These are phyloP conservation scores for Ashinkailepas kermadecensis DNA, from an alignment of 2,888 invertebrate genomes.

Conservation along the genomic window DNA sequence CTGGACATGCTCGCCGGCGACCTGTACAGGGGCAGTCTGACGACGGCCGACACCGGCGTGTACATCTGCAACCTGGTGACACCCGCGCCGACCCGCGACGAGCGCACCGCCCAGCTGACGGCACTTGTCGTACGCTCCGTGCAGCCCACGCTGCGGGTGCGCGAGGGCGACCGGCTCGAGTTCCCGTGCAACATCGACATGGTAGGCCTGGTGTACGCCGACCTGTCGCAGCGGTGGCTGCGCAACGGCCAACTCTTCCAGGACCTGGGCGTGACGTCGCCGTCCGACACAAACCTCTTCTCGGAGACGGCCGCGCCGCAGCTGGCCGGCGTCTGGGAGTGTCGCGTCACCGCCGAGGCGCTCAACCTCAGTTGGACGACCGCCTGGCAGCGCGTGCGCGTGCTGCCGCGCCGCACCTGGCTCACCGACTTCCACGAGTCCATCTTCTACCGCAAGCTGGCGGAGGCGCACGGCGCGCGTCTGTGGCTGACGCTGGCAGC, in stretches of 20 bases:
- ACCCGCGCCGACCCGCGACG: not conserved
- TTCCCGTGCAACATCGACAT: slow-evolving; percentile 21
- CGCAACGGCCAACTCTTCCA: not conserved
- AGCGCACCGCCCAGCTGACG: not conserved
- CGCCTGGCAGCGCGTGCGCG: slow-evolving; percentile 14
- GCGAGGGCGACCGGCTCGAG: slow-evolving; percentile 8
- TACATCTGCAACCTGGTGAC: slow-evolving; percentile 15
- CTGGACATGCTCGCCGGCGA: not conserved
- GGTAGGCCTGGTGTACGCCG: slow-evolving; percentile 7
- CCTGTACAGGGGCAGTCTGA: not conserved
- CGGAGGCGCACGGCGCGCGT: not conserved
- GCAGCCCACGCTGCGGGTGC: not conserved
- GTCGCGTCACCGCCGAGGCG: not conserved
- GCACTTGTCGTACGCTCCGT: not conserved
- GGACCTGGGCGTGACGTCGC: slow-evolving; percentile 5
- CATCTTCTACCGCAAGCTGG: slow-evolving; percentile 19
- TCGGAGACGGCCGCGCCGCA: not conserved
- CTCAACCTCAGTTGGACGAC: slow-evolving; percentile 15
- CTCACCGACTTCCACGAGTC: slow-evolving; percentile 2
- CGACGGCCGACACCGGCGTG: slow-evolving; percentile 8
- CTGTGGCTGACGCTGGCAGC: slow-evolving; percentile 10
- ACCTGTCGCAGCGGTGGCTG: slow-evolving; percentile 18
- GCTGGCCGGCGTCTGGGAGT: slow-evolving; percentile 18
- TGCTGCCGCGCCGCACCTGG: slow-evolving; percentile 17
- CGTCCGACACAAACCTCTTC: slow-evolving; percentile 6